These are phyloP conservation scores for Pentamera pediparva DNA, from an alignment of 53 echinoderm and acorn worm species.

Conservation along the genomic window DNA sequence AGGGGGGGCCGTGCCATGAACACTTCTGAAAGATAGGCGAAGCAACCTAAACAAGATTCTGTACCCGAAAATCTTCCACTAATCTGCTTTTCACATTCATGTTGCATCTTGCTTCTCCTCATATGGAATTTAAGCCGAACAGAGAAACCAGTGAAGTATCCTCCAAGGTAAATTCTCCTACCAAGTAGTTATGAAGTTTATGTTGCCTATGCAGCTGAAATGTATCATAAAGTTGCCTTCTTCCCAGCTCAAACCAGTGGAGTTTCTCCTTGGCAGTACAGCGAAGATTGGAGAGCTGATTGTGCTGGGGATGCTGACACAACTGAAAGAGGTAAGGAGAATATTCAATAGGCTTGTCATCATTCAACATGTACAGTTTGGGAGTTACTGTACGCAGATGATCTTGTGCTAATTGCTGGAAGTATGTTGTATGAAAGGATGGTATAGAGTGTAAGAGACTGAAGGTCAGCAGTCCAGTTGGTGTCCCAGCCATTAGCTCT, in stretches of 20 bases:
- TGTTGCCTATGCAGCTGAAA: background rate
- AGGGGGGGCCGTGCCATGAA: too few relatives aligned
- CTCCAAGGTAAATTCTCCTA: background rate
- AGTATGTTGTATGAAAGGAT: too few relatives aligned
- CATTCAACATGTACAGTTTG: too few relatives aligned
- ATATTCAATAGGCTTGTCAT: too few relatives aligned
- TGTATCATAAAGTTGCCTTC: background rate
- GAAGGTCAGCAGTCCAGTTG: too few relatives aligned
- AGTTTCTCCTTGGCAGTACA: conserved; percentile 91
- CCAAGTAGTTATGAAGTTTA: background rate
- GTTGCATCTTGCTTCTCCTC: background rate
- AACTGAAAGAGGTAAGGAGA: conserved; percentile 81
- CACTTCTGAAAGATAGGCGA: too few relatives aligned
- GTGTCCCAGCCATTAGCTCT: too few relatives aligned
- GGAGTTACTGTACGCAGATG: too few relatives aligned
- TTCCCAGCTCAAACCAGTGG: conserved; percentile 85
- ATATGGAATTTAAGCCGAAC: background rate
- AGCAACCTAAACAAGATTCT: too few relatives aligned
- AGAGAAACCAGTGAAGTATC: background rate
- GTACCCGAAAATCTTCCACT: background rate
- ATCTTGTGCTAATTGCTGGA: too few relatives aligned
- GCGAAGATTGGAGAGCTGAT: conserved; percentile 97
- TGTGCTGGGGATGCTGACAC: conserved; percentile 96
- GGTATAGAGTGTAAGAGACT: too few relatives aligned
- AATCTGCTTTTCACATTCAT: background rate